Evolutionary conservation across 2,113 vertebrate genomes (phyloP).

Genomic region (Heterotilapia buettikoferi): DNA sequence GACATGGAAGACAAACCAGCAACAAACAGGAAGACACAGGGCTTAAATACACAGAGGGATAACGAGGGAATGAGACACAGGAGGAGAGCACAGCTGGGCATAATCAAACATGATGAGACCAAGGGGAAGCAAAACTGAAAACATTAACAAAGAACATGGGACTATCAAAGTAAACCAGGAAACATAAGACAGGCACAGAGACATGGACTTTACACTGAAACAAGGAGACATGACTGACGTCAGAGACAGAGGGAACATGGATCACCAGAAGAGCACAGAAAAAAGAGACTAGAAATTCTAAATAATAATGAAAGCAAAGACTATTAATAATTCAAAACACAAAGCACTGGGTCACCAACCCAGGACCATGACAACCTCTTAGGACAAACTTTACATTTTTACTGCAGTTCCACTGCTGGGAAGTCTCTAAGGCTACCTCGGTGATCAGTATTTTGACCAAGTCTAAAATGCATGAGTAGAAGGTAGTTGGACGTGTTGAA

Average conservation of each 20-base stretch:
- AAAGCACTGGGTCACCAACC: background rate
- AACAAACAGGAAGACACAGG: background rate
- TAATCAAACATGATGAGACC: background rate
- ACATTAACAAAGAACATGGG: background rate
- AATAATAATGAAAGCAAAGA: background rate
- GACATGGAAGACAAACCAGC: background rate
- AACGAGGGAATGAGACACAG: background rate
- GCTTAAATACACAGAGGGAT: background rate
- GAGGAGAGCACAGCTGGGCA: background rate
- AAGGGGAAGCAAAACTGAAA: background rate
- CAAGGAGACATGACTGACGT: background rate
- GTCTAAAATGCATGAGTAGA: background rate
- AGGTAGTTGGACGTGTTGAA: background rate
- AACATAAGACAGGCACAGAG: background rate
- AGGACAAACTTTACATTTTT: background rate
- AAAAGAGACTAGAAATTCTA: background rate
- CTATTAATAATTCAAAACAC: background rate
- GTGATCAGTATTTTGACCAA: background rate
- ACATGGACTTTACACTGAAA: background rate
- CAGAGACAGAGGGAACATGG: background rate
- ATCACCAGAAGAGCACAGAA: background rate
- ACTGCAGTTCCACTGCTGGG: background rate
- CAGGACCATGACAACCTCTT: background rate
- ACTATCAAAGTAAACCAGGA: background rate
- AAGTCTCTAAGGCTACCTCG: background rate